phyloP scores from a whole-genome alignment of 2,888 invertebrate species.

The Amphipoea lucens region DNA sequence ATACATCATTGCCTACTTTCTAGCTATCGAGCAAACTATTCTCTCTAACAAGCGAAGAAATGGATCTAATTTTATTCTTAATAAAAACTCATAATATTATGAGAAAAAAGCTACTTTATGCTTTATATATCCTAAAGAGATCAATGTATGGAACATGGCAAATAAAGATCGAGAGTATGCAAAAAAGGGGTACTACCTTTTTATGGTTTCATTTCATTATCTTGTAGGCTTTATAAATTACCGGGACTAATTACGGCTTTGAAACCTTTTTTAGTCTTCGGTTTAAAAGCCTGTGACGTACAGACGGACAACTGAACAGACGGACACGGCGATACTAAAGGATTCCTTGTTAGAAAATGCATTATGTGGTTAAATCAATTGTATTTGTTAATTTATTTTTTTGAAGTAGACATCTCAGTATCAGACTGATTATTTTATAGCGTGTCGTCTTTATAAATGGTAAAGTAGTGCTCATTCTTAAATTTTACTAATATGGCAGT shows the following conservation, averaged over 20 bases:
- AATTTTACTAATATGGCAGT: background rate
- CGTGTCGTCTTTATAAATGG: background rate
- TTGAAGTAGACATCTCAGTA: background rate
- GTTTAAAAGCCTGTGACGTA: constrained; percentile 4
- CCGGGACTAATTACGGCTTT: background rate
- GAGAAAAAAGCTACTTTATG: background rate
- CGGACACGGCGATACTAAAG: background rate
- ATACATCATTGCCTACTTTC: background rate
- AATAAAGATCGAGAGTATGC: background rate
- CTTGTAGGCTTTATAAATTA: background rate
- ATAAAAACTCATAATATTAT: too few species aligned
- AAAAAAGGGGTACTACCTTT: background rate
- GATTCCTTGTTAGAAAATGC: background rate
- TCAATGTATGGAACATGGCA: background rate
- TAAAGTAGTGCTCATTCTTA: background rate
- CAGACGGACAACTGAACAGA: background rate
- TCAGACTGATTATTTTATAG: background rate
- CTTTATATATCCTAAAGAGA: background rate
- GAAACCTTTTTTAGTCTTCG: background rate
- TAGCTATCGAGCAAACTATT: background rate
- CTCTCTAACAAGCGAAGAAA: background rate
- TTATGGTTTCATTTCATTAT: background rate
- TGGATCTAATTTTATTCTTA: background rate
- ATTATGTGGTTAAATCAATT: background rate
- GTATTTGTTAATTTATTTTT: background rate